Percentiles rank a stretch among this genome's conserved stretches.
Conservation (phyloP, 1,140 invertebrate genomes). For the Drosophila asahinai region DNA sequence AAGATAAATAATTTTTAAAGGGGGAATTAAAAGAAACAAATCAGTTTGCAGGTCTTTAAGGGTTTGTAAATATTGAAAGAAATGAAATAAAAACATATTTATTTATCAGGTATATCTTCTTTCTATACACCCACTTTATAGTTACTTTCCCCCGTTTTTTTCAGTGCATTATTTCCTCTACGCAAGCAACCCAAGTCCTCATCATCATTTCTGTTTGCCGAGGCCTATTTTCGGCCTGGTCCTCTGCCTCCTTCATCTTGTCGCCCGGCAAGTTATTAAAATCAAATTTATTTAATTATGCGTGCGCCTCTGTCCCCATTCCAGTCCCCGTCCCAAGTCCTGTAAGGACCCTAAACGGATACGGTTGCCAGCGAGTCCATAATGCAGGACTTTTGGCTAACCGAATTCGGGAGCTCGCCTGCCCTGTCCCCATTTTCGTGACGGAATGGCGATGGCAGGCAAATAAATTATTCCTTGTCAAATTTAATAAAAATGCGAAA, state of each 20-base stretch:
- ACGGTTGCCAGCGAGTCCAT: slow-evolving; percentile 27
- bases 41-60: background rate
- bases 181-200: background rate
- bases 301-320: slow-evolving; percentile 21
- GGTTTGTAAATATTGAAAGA: no score
- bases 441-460: background rate
- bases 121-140: no score
- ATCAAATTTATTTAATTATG: slow-evolving; percentile 77
- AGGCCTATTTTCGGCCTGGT: slow-evolving; percentile 26
- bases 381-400: slow-evolving; percentile 10
- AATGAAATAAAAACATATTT: no score
- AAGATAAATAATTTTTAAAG: background rate
- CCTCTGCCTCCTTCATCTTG: slow-evolving; percentile 4
- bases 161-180: slow-evolving; percentile 9
- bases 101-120: no score
- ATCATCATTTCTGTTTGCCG: slow-evolving; percentile 22
- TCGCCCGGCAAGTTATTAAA: slow-evolving; percentile 65
- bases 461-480: slow-evolving; percentile 74
- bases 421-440: no score
- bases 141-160: no score
- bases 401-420: slow-evolving; percentile 2
- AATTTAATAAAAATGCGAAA: slow-evolving; percentile 63
- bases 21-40: no score
- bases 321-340: background rate
- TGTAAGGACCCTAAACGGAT: slow-evolving; percentile 14